phyloP scores from a whole-genome alignment of 2,797 vertebrate genomes.

The Hyperoplus lanceolatus region DNA sequence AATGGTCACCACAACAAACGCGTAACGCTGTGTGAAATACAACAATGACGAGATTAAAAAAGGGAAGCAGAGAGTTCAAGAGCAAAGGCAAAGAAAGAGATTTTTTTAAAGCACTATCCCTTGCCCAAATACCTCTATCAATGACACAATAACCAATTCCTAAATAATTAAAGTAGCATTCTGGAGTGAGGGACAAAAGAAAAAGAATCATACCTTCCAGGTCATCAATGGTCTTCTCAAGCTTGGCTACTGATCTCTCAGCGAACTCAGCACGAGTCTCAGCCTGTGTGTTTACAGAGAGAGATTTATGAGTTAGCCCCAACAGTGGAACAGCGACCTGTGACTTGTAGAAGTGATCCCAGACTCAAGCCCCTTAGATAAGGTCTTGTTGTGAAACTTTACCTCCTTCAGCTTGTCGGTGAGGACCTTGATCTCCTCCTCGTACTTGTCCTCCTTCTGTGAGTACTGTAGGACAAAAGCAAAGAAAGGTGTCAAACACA shows the following conservation, averaged over 20 bases:
- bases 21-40: conserved; percentile 18
- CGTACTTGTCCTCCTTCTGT: conserved; percentile 99
- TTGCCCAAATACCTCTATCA: conserved; percentile 18
- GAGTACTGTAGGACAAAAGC: conserved; percentile 92
- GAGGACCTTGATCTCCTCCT: conserved; percentile 99
- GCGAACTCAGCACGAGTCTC: conserved; percentile 99
- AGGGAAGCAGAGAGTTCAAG: conserved; percentile 30
- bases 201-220: conserved; percentile 93
- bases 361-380: conserved; percentile 24
- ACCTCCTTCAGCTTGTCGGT: conserved; percentile 99
- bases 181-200: conserved; percentile 11
- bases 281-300: conserved; percentile 85
- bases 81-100: conserved; percentile 30
- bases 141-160: not conserved
- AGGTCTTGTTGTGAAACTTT: conserved; percentile 71
- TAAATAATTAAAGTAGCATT: conserved; percentile 22
- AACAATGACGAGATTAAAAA: conserved; percentile 12
- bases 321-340: not conserved
- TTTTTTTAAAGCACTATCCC: not conserved
- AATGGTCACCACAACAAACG: not conserved
- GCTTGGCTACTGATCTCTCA: conserved; percentile 99
- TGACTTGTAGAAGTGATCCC: conserved; percentile 10
- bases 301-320: conserved; percentile 40
- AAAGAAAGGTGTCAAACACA: conserved; percentile 39
- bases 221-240: conserved; percentile 99